Evolutionary conservation across 1,140 invertebrate genomes (phyloP), one percentile per base, ranked within the genome.

Genomic region (Conopomorpha cramerella): DNA sequence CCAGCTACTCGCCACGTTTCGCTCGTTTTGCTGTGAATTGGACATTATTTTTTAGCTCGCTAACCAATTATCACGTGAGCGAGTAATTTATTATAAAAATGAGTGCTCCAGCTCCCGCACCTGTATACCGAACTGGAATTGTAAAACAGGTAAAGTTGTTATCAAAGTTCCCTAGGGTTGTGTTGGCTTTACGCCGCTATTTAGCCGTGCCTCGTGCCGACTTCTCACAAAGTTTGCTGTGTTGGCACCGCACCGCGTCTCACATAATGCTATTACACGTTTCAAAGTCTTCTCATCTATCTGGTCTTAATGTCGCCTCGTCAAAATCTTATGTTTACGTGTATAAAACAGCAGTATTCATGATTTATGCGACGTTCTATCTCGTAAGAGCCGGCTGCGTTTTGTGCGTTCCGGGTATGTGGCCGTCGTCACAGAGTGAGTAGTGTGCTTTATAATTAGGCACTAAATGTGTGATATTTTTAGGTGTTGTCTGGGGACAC

Each of bases 401-500:
- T n/a, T 14, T 4, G 13, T 30, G 13, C 10, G 4, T 30, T 30
- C 3, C 13, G 10, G 28, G 13, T 7, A 7, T 3, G 28, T 30
- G n/a, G n/a, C n/a, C n/a, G n/a, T n/a, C n/a, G 4, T 30, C 28
- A 30, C 28, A 30, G 3, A 11, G 4, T 11, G 28, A n/a, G 13
- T 30, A 4, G 13, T 30, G 4, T 7, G 3, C 6, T 30, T 23
- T 6, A 10, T 23, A 23, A 23, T 23, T 23, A 23, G 19, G 19
- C 19, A 10, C 4, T 23, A 6, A 23, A 23, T 23, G 19, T 23
- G 19, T 23, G 10, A 4, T 23, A 23, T 23, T 23, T 73, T 34
- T 52, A 96, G 92, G 86, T 95, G 34, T 78, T 93, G 12, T 96
- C 93, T 36, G 94, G 93, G 29, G 94, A 96, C 79, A 88, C 91